Evolutionary conservation across 2,113 vertebrate species (phyloP).

Genomic region (Mormyrus iriodes): DNA sequence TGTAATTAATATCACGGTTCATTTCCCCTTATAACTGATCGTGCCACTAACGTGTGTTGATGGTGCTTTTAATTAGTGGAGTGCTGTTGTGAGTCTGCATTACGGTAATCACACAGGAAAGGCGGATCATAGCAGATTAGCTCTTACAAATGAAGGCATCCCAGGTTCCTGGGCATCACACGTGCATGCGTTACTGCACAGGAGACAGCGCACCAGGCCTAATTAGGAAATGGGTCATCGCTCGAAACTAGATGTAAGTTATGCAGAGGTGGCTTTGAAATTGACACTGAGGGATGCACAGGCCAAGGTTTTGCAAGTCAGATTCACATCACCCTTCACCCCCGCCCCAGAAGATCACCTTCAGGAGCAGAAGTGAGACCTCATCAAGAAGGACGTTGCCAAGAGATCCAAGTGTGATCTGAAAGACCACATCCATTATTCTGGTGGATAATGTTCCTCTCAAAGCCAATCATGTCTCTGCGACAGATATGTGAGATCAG

Average conservation of each 20-base stretch:
- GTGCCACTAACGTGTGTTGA: not conserved
- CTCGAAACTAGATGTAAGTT: not conserved
- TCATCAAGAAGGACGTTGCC: not conserved
- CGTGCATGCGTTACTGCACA: not conserved
- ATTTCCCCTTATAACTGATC: not conserved
- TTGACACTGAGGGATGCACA: not conserved
- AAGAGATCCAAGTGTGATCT: not conserved
- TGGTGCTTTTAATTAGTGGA: not conserved
- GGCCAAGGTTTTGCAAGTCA: constrained; percentile 7
- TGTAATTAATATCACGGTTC: not conserved
- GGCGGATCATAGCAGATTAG: not conserved
- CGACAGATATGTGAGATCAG: not conserved
- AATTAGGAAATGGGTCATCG: not conserved
- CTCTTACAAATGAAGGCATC: not conserved
- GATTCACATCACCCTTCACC: not conserved
- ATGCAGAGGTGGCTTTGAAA: not conserved
- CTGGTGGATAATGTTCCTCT: not conserved
- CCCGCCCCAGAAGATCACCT: not conserved
- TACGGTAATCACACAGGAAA: not conserved
- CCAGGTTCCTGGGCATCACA: not conserved
- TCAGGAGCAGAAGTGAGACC: not conserved
- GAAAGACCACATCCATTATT: not conserved
- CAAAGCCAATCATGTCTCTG: not conserved
- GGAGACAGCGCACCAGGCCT: not conserved
- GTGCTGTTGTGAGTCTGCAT: not conserved